These are phyloP conservation scores for Harpalus rufipes DNA, from an alignment of 2,888 invertebrate genomes.

Conservation along the genomic window DNA sequence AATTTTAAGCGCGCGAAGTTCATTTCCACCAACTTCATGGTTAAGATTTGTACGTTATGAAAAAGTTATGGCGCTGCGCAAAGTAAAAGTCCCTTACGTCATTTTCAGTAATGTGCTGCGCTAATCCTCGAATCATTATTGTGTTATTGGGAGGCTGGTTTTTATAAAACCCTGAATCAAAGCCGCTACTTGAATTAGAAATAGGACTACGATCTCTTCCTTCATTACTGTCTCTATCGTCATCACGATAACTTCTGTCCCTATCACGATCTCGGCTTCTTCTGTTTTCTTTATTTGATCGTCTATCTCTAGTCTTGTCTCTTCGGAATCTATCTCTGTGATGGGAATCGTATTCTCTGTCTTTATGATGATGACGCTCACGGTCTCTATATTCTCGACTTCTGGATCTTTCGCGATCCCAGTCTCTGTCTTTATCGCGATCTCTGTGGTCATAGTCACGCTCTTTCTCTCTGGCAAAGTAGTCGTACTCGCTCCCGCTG, in stretches of 20 bases:
- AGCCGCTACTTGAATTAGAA: constrained; percentile 44
- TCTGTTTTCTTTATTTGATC: constrained; percentile 69
- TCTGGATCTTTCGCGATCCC: constrained; percentile 67
- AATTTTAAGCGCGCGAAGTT: too few species aligned
- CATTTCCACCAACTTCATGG: too few species aligned
- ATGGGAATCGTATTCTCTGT: constrained; percentile 73
- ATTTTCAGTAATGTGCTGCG: constrained; percentile 87
- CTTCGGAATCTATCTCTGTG: constrained; percentile 74
- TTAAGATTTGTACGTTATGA: too few species aligned
- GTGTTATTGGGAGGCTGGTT: constrained; percentile 81
- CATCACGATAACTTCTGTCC: constrained; percentile 74
- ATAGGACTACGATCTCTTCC: constrained; percentile 73
- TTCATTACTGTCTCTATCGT: constrained; percentile 76
- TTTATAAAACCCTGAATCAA: constrained; percentile 70
- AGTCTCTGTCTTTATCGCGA: constrained; percentile 50
- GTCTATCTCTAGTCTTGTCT: constrained; percentile 73
- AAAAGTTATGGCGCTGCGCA: too few species aligned
- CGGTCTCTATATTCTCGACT: constrained; percentile 73
- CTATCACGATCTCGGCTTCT: constrained; percentile 73
- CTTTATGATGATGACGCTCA: constrained; percentile 73
- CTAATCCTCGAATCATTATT: constrained; percentile 86
- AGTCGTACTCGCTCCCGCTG: constrained; percentile 74
- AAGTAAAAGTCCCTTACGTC: constrained; percentile 80
- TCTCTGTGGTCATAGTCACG: constrained; percentile 70
- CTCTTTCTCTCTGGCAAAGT: constrained; percentile 72